Evolutionary conservation across 2,113 vertebrate species (phyloP).

Genomic region (Caloenas nicobarica): DNA sequence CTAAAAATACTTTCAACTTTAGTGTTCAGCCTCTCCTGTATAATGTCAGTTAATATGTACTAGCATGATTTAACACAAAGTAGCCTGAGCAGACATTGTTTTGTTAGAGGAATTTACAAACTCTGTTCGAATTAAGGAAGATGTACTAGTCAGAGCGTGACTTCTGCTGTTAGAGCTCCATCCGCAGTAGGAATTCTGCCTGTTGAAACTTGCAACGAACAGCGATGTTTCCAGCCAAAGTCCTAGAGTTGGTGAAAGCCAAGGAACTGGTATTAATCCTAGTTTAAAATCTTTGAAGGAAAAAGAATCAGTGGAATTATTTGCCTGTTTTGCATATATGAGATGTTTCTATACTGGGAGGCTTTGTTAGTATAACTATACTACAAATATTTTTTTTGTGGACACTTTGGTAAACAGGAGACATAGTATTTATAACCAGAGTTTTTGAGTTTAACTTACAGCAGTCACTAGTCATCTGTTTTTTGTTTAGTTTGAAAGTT

Average conservation of each 20-base stretch:
- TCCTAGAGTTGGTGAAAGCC: background rate
- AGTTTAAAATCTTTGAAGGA: background rate
- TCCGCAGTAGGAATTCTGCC: background rate
- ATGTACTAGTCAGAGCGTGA: background rate
- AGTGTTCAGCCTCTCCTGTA: background rate
- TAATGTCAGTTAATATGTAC: background rate
- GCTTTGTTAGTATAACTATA: background rate
- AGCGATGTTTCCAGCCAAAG: background rate
- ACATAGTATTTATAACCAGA: background rate
- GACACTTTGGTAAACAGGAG: background rate
- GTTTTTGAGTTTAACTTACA: background rate
- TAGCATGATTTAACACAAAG: background rate
- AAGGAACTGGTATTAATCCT: background rate
- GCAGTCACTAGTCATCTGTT: background rate
- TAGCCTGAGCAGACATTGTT: background rate
- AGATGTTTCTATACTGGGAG: background rate
- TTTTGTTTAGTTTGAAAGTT: background rate
- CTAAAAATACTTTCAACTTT: background rate
- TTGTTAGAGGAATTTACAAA: background rate
- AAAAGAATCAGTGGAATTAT: background rate
- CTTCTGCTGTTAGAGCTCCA: background rate
- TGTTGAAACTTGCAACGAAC: background rate
- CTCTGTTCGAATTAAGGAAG: background rate
- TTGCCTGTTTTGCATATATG: background rate
- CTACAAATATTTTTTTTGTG: background rate